These are phyloP conservation scores for Calyptomena viridis DNA, from an alignment of 2,113 vertebrate species.

Conservation along the genomic window DNA sequence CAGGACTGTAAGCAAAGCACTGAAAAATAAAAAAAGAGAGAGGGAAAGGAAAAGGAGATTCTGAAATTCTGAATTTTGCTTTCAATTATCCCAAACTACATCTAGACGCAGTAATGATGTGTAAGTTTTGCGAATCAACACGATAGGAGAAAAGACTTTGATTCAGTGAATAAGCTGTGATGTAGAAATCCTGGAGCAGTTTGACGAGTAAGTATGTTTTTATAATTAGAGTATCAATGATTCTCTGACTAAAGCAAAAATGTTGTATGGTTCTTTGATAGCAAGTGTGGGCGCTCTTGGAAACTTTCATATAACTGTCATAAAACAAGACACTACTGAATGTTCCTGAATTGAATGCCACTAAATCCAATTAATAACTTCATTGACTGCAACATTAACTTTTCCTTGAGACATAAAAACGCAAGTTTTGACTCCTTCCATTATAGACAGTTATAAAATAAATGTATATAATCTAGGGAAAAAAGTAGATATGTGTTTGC, in stretches of 20 bases:
- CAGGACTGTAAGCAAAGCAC: conserved; percentile 43
- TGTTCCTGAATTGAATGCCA: not conserved
- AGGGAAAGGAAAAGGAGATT: conserved; percentile 18
- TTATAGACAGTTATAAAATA: not conserved
- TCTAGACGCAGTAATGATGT: conserved; percentile 17
- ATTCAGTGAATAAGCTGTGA: conserved; percentile 46
- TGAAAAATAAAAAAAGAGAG: conserved; percentile 52
- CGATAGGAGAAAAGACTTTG: conserved; percentile 28
- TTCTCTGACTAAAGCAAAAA: not conserved
- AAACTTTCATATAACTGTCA: not conserved
- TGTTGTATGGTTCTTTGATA: not conserved
- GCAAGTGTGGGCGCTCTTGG: not conserved
- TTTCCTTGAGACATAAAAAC: not conserved
- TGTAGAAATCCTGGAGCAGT: conserved; percentile 45
- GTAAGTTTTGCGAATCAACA: conserved; percentile 28
- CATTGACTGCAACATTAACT: not conserved
- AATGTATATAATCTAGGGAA: not conserved
- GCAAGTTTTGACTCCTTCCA: accelerated
- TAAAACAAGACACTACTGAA: not conserved
- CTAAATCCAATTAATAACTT: not conserved
- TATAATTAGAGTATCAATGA: conserved; percentile 38
- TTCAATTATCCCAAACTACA: conserved; percentile 50
- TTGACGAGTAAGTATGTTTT: conserved; percentile 46
- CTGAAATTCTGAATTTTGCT: conserved; percentile 58
- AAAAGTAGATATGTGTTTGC: not conserved